Base-by-base conservation (phyloP, 1,140 invertebrate genomes). In the Pectinophora gossypiella region DNA sequence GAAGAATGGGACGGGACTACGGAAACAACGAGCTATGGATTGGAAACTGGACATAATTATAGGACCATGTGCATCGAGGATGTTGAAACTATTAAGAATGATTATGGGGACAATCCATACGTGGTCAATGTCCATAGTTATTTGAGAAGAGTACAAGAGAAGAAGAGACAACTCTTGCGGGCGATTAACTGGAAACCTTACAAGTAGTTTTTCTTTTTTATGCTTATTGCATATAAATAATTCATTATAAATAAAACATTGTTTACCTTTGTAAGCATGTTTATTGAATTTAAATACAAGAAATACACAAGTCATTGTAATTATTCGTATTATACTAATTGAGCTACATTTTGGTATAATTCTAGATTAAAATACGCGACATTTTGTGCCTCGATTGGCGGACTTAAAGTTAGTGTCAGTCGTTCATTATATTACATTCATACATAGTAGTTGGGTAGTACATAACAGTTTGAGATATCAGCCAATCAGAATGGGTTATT, bases 1-100 rank as follows among this genome's bases (percentile, higher is more conserved):
- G 84, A 85, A 20, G 52, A 81, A 13, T 87, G 84, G 84, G 80
- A 84, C 43, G 84, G 82, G 0, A 83, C 80, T 0, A 61, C 58
- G 0, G 82, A 84, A 40, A 76, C 75, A 0, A 71, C 66, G 0
- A 73, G 51, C 7, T 77, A 70, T 42, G 77, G 76, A 0, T 48
- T 84, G 1, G 65, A 83, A 49, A 76, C 74, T 1, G 78, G 78
- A 0, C 75, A 81, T 36, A 69, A 76, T 42, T 83, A 81, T 46
- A 68, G 79, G 32, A 77, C 79, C 0, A 76, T 77, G 67, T 76
- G 69, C n/a, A 76, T 82, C 9, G 74, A 80, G 35, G 45, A 45
- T 1, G 62, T 70, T 1, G 74, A 80, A 40, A 80, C 74, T 12
- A 75, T 83, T 0, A 78, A 73, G 19, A 83, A 76, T 32, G 72